These are phyloP conservation scores for Clarias pachynema DNA, from an alignment of 2,797 vertebrate genomes.

Conservation along the genomic window DNA sequence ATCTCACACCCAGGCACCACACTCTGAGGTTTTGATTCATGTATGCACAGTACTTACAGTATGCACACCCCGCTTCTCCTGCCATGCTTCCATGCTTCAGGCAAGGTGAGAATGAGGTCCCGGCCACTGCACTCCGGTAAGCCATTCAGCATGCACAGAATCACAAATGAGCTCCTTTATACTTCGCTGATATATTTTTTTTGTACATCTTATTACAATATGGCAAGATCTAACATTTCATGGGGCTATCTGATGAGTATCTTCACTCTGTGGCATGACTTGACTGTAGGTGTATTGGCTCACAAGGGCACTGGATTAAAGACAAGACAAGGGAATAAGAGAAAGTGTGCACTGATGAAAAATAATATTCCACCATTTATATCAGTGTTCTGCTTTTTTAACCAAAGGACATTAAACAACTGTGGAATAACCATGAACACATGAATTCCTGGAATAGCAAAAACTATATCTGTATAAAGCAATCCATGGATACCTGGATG, in stretches of 20 bases:
- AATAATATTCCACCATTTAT: neutral
- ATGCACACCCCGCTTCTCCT: conserved; percentile 77
- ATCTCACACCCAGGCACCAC: neutral
- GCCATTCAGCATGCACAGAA: conserved; percentile 42
- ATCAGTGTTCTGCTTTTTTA: neutral
- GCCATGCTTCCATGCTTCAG: conserved; percentile 79
- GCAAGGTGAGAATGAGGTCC: conserved; percentile 63
- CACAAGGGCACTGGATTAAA: neutral
- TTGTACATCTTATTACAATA: neutral
- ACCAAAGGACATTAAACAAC: neutral
- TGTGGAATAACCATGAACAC: neutral
- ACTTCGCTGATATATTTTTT: neutral
- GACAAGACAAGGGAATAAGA: neutral
- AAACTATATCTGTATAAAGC: neutral
- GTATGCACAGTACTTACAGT: conserved; percentile 70
- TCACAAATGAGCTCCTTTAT: conserved; percentile 10
- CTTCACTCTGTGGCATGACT: conserved; percentile 16
- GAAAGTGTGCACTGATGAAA: conserved; percentile 6
- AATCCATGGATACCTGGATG: neutral
- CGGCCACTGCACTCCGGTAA: conserved; percentile 41
- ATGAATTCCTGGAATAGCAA: neutral
- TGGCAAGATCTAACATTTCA: conserved; percentile 14
- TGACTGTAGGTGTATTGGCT: neutral
- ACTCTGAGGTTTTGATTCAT: neutral
- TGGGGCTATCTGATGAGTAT: neutral